These are phyloP conservation scores for Xestia sexstrigata DNA, from an alignment of 2,888 invertebrate genomes.

Conservation along the genomic window DNA sequence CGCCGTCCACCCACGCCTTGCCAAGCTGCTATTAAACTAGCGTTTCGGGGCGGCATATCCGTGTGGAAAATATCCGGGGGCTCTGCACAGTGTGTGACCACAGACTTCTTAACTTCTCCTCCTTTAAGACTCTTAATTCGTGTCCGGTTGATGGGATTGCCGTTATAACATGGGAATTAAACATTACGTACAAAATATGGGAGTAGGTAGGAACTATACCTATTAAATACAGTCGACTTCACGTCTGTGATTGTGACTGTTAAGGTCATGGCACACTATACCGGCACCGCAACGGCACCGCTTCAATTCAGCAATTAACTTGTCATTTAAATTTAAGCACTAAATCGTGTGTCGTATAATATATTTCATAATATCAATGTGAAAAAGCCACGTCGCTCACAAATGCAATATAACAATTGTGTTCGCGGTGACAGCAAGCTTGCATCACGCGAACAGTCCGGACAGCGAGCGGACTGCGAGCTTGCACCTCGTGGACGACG, in stretches of 20 bases:
- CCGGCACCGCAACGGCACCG: no score
- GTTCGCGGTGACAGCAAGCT: no score
- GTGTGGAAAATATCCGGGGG: background rate
- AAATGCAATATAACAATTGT: no score
- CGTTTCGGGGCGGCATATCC: background rate
- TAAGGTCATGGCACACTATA: no score
- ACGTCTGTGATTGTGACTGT: background rate
- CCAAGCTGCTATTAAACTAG: background rate
- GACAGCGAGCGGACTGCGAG: no score
- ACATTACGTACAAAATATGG: background rate
- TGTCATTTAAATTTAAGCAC: no score
- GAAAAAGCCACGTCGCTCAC: no score
- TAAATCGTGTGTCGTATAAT: no score
- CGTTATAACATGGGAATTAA: background rate
- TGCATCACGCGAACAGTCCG: no score
- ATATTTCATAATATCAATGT: no score
- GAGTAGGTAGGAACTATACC: background rate
- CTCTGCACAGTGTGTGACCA: background rate
- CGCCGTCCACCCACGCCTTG: background rate
- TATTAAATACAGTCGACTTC: background rate
- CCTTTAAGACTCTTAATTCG: background rate
- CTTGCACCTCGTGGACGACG: no score
- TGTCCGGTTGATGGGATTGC: background rate
- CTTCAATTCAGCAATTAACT: no score
- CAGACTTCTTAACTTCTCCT: background rate